phyloP scores from a whole-genome alignment of 2,888 invertebrate species.

The Chymomyza caudatula region DNA sequence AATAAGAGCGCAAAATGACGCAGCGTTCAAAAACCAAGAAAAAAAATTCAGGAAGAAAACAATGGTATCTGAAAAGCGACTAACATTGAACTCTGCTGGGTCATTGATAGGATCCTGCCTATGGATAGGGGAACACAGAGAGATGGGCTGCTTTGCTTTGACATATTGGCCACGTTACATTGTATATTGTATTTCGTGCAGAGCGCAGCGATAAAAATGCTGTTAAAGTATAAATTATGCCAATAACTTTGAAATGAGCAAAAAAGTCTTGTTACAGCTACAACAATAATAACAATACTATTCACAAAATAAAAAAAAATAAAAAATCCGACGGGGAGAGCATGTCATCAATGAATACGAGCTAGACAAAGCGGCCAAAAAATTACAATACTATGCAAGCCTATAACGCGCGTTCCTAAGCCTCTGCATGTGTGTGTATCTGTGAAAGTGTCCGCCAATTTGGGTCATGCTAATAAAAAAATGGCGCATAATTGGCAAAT shows the following conservation, averaged over 20 bases:
- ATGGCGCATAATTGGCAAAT: conserved; percentile 70
- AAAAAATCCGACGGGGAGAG: not conserved
- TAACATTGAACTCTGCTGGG: conserved; percentile 54
- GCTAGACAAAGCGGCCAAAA: conserved; percentile 3
- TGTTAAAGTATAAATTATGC: conserved; percentile 70
- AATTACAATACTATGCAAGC: not conserved
- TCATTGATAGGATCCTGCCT: not conserved
- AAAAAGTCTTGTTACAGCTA: not conserved
- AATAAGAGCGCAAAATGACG: conserved; percentile 42
- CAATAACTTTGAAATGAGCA: conserved; percentile 47
- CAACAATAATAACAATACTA: not conserved
- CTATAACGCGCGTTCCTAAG: not conserved
- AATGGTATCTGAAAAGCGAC: conserved; percentile 18
- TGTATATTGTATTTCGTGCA: conserved; percentile 61
- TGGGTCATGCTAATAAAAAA: conserved; percentile 56
- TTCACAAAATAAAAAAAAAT: not conserved
- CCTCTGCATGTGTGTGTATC: conserved; percentile 3
- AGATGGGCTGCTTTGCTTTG: not conserved
- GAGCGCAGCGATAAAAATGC: conserved; percentile 71
- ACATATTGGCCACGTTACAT: conserved; percentile 26
- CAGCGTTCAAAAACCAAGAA: conserved; percentile 1
- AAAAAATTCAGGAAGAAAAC: not conserved
- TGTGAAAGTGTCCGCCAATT: conserved; percentile 49
- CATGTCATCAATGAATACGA: not conserved
- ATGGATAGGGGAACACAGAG: not conserved